phyloP scores from a whole-genome alignment of 2,888 invertebrate genomes.

The Chrysolina oricalcia region DNA sequence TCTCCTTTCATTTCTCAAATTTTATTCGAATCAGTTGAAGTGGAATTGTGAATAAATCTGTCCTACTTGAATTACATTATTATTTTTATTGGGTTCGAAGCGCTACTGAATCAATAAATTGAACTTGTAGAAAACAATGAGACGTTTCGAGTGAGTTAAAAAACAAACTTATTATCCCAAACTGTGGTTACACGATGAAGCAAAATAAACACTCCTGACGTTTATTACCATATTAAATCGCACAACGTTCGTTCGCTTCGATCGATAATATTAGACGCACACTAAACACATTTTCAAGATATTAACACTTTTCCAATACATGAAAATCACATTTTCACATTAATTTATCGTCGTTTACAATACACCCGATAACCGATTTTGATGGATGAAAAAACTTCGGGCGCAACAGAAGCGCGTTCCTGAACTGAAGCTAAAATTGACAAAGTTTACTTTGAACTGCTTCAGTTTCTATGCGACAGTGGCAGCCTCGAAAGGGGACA shows the following conservation, averaged over 20 bases:
- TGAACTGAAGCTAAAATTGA: slow-evolving; percentile 61
- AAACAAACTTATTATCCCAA: slow-evolving; percentile 34
- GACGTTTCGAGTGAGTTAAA: neutral
- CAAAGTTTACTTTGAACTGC: slow-evolving; percentile 56
- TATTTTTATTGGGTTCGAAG: neutral
- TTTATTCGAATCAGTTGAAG: too few species aligned
- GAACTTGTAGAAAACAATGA: neutral
- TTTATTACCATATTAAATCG: slow-evolving; percentile 41
- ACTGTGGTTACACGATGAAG: slow-evolving; percentile 38
- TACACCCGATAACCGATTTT: slow-evolving; percentile 51
- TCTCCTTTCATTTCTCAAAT: too few species aligned
- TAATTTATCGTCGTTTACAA: slow-evolving; percentile 47
- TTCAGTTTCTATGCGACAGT: slow-evolving; percentile 34
- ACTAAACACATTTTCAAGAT: slow-evolving; percentile 36
- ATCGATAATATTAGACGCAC: slow-evolving; percentile 40
- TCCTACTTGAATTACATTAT: too few species aligned
- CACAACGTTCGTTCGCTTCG: slow-evolving; percentile 30
- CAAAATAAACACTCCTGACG: slow-evolving; percentile 39
- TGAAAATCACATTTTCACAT: slow-evolving; percentile 51
- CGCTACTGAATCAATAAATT: neutral
- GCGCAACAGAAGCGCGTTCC: slow-evolving; percentile 53
- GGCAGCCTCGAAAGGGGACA: slow-evolving; percentile 3
- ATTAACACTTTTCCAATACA: slow-evolving; percentile 51
- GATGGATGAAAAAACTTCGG: slow-evolving; percentile 55
- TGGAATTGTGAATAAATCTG: too few species aligned